Conservation (phyloP, 2,797 vertebrate species). For the Siniperca scherzeri region DNA sequence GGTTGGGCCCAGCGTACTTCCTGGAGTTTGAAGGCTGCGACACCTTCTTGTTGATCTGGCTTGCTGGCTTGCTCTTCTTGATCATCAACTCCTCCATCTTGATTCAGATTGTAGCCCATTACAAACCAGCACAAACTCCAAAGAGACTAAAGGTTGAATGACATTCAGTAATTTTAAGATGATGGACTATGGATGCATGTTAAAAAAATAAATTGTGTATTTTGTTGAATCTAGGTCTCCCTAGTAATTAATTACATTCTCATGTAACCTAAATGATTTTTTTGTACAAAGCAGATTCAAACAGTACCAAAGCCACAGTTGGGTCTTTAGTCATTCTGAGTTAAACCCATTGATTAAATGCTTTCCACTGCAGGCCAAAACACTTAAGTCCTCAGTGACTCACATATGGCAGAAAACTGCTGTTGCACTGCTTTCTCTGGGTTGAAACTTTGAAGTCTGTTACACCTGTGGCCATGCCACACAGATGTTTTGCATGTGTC, state of each 20-base stretch:
- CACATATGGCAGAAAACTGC: slow-evolving; percentile 3
- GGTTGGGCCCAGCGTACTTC: slow-evolving; percentile 92
- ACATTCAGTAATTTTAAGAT: slow-evolving; percentile 5
- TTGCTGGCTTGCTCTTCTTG: slow-evolving; percentile 92
- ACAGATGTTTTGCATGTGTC: slow-evolving; percentile 36
- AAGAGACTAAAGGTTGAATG: slow-evolving; percentile 65
- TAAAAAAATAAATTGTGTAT: slow-evolving; percentile 29
- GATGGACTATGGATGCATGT: not conserved
- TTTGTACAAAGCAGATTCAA: slow-evolving; percentile 17
- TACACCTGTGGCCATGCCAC: slow-evolving; percentile 27
- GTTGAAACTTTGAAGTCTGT: slow-evolving; percentile 15
- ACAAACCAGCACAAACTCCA: slow-evolving; percentile 73
- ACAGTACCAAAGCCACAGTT: slow-evolving; percentile 21
- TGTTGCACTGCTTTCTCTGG: not conserved
- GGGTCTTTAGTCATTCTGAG: slow-evolving; percentile 26
- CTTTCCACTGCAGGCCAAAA: slow-evolving; percentile 20
- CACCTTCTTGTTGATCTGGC: slow-evolving; percentile 91
- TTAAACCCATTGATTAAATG: slow-evolving; percentile 42
- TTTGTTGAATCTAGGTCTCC: slow-evolving; percentile 16
- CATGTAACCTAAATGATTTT: not conserved
- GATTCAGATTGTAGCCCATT: slow-evolving; percentile 90
- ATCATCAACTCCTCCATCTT: slow-evolving; percentile 91
- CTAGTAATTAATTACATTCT: not conserved
- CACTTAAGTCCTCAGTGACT: slow-evolving; percentile 32
- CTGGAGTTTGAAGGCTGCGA: slow-evolving; percentile 94